These are phyloP conservation scores for Eciton burchellii DNA, from an alignment of 1,140 invertebrate genomes.

Conservation along the genomic window DNA sequence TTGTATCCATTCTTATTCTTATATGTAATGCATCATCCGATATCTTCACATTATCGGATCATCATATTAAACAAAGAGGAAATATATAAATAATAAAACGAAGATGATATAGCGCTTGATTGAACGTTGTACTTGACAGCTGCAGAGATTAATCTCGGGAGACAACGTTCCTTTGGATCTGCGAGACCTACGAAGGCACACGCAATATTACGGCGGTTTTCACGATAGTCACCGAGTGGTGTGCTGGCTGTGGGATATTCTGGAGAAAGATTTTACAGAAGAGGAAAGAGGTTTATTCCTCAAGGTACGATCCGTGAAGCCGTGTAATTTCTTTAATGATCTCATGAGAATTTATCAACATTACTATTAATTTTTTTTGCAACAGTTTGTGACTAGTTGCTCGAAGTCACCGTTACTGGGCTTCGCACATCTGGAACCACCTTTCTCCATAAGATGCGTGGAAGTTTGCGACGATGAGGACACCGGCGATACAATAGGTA, in stretches of 20 bases:
- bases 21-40: not conserved
- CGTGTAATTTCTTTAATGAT: not conserved
- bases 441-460: conserved; percentile 99
- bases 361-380: not conserved
- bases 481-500: conserved; percentile 97
- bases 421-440: conserved; percentile 98
- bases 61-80: too few relatives aligned
- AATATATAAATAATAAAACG: too few relatives aligned
- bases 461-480: conserved; percentile 99
- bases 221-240: conserved; percentile 99
- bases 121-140: conserved; percentile 81
- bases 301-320: conserved; percentile 87
- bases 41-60: too few relatives aligned
- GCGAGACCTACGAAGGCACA: conserved; percentile 95
- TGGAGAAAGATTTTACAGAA: conserved; percentile 97
- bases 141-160: conserved; percentile 95
- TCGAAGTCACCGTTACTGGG: conserved; percentile 98
- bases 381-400: conserved; percentile 99
- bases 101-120: not conserved
- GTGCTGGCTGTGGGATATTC: conserved; percentile 99
- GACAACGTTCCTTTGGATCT: conserved; percentile 96
- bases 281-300: conserved; percentile 97
- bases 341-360: not conserved
- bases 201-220: conserved; percentile 99
- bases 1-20: conserved; percentile 25